phyloP scores from a whole-genome alignment of 2,797 vertebrate genomes.

The Lophotriccus pileatus region DNA sequence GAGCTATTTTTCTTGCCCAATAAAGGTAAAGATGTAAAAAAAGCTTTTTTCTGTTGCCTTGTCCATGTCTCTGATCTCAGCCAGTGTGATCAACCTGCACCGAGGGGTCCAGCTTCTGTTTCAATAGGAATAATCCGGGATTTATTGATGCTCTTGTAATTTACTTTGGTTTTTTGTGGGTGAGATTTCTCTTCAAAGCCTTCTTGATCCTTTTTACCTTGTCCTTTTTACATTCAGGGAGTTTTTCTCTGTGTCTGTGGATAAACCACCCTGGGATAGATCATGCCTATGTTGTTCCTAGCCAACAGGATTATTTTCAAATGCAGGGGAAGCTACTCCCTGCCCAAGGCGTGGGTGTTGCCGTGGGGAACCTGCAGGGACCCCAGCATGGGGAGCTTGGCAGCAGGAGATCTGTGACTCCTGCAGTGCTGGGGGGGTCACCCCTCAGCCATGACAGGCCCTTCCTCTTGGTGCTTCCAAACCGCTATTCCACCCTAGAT shows the following conservation, averaged over 20 bases:
- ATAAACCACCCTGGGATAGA: not conserved
- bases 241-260: accelerated
- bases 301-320: not conserved
- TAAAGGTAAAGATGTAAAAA: not conserved
- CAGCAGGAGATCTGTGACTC: not conserved
- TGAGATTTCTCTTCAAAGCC: not conserved
- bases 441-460: not conserved
- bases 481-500: not conserved
- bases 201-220: not conserved
- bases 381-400: accelerated
- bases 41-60: not conserved
- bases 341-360: accelerated
- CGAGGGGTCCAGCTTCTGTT: not conserved
- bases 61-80: not conserved
- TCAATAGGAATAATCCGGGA: not conserved
- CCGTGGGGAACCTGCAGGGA: accelerated
- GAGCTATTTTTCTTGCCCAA: not conserved
- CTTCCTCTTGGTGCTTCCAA: not conserved
- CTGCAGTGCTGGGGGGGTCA: accelerated
- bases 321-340: accelerated
- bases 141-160: not conserved
- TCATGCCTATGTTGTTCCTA: accelerated
- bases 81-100: not conserved
- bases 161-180: not conserved
- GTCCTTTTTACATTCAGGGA: accelerated